Percentiles rank a stretch among this genome's conserved stretches.
phyloP scores from a whole-genome alignment of 2,888 invertebrate genomes.

The Polylopha cassiicola region DNA sequence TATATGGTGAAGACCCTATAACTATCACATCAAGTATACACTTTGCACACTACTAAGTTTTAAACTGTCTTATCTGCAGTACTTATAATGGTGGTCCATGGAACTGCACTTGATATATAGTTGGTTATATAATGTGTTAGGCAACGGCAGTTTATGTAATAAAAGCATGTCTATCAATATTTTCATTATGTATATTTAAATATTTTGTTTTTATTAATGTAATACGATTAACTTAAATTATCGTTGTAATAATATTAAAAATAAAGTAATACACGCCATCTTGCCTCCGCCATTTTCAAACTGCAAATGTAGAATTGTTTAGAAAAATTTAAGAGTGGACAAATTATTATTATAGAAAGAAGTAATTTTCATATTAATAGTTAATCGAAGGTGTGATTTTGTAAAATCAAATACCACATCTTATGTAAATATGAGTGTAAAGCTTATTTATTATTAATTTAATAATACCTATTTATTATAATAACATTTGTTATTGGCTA shows the following conservation, averaged over 20 bases:
- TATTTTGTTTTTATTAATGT: slow-evolving; percentile 1
- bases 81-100: no score
- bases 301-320: not conserved
- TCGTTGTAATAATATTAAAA: slow-evolving; percentile 2
- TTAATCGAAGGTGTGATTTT: slow-evolving; percentile 10
- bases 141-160: no score
- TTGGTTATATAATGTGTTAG: no score
- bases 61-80: no score
- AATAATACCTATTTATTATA: no score
- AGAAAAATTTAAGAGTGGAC: slow-evolving; percentile 9
- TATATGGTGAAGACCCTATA: no score
- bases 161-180: no score
- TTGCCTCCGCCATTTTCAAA: slow-evolving; percentile 21
- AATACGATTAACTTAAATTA: not conserved
- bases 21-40: no score
- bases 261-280: slow-evolving; percentile 12
- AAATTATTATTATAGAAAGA: slow-evolving; percentile 3
- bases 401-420: slow-evolving; percentile 13
- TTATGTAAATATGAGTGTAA: slow-evolving; percentile 21
- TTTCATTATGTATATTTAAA: not conserved
- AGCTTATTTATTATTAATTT: slow-evolving; percentile 19
- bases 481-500: no score
- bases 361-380: slow-evolving; percentile 1
- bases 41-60: no score
- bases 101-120: no score